Base-by-base conservation (phyloP, 2,888 invertebrate species). In the Trachelus troglodyta region DNA sequence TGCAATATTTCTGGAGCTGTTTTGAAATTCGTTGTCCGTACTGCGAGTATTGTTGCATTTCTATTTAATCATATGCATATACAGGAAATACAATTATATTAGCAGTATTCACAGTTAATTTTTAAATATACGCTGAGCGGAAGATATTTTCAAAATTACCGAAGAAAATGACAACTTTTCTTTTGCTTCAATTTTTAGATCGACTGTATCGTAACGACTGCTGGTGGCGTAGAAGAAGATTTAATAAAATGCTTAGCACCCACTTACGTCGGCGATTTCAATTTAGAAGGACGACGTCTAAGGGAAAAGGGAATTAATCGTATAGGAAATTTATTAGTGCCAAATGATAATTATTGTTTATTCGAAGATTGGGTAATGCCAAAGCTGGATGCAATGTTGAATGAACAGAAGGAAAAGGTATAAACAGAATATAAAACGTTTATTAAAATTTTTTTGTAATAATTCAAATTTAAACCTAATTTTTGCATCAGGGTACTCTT, bases 281-380 rank as follows among this genome's bases (percentile, higher is more conserved):
- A 95, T 88, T 93, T 98, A 77, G 94, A 95, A 84, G 99, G 98
- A 0, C 95, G 94, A 91, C 92, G 93, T 75, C 93, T 99, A 31
- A 93, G 99, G 76, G 95, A 96, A 23, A 94, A 95, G 76, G 99
- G 98, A 9, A 95, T 98, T 76, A 98, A 98, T 91, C 93, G 97
- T 82, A 97, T 96, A 80, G 97, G 98, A 69, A 99, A 99, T 92
- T 93, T 99, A 73, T 93, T 99, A 75, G 98, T 99, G 0, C 99
- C 99, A 1, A 99, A 99, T 92, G 96, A 98, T 87, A 99, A 99
- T 92, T 99, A 99, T 91, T 99, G 99, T 89, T 94, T 95, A 85
- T 99, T 99, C 92, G 99, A 99, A 92, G 97, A 98, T 89, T 99
- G 99, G 99, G 93, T 98, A 0, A 97, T 96, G 92, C 99, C 99